These are phyloP conservation scores for Emberiza fucata DNA, from an alignment of 2,113 vertebrate species.

Conservation along the genomic window DNA sequence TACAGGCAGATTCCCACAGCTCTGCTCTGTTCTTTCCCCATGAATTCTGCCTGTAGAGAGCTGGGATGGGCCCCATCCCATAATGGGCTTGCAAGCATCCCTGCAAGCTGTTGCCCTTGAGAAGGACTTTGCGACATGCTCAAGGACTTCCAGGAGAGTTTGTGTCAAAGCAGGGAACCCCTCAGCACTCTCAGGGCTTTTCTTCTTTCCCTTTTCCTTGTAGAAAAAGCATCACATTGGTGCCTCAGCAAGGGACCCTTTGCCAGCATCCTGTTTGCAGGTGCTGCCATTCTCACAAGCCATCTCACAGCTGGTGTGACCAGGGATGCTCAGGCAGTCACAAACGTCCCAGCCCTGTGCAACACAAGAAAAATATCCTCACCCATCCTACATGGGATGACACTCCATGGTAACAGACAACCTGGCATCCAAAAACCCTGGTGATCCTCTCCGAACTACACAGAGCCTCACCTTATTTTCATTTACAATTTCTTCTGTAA, in stretches of 20 bases:
- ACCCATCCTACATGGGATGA: background rate
- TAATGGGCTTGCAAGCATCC: background rate
- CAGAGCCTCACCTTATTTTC: background rate
- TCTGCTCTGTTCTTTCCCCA: background rate
- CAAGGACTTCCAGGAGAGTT: background rate
- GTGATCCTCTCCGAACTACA: background rate
- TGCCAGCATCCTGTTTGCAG: background rate
- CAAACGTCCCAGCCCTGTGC: background rate
- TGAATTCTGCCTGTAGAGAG: background rate
- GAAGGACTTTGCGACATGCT: background rate
- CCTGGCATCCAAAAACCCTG: background rate
- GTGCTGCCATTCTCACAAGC: background rate
- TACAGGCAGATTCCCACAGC: background rate
- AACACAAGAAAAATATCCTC: background rate
- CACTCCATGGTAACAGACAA: background rate
- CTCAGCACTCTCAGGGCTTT: background rate
- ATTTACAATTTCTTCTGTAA: background rate
- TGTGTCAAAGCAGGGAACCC: background rate
- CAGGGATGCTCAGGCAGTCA: background rate
- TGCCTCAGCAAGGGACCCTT: background rate
- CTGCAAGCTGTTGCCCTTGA: background rate
- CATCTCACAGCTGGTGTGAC: background rate
- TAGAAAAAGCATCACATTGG: background rate
- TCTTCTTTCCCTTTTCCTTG: background rate
- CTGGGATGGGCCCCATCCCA: background rate